Evolutionary conservation across 2,888 invertebrate genomes (phyloP).

Genomic region (Lithodes maja): DNA sequence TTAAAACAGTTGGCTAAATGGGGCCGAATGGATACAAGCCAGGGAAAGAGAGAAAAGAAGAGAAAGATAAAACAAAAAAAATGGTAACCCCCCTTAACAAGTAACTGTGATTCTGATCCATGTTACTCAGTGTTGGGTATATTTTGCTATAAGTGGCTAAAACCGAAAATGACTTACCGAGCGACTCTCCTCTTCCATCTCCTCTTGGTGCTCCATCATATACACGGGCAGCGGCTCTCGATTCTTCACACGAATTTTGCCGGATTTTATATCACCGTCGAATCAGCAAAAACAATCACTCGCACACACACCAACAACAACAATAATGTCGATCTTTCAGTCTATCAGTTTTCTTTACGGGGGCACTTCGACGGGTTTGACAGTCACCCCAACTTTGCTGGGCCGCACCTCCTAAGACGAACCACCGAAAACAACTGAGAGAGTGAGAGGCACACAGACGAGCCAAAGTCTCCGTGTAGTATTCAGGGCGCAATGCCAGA

Average conservation of each 20-base stretch:
- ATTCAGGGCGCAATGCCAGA: conserved; percentile 46
- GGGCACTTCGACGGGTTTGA: not conserved
- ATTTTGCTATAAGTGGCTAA: too few species aligned
- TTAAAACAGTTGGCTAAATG: too few species aligned
- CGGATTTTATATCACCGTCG: conserved; percentile 38
- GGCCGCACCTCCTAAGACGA: conserved; percentile 44
- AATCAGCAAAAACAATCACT: not conserved
- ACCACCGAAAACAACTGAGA: conserved; percentile 58
- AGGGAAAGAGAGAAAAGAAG: too few species aligned
- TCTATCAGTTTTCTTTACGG: not conserved
- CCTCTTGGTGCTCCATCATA: conserved; percentile 78
- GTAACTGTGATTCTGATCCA: too few species aligned
- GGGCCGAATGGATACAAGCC: too few species aligned
- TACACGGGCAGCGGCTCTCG: conserved; percentile 90
- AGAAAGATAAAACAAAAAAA: too few species aligned
- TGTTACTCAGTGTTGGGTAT: too few species aligned
- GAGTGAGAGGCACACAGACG: conserved; percentile 39
- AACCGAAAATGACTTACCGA: conserved; percentile 36
- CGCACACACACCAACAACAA: not conserved
- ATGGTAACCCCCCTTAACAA: too few species aligned
- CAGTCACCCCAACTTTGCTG: not conserved
- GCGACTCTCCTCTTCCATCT: conserved; percentile 62
- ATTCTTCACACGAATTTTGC: conserved; percentile 92
- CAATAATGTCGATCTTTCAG: not conserved
- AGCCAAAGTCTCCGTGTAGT: conserved; percentile 1